Conservation (phyloP, 30 jellyfish, hydroid and myxozoan genomes). For the Hydractinia symbiolongicarpus region DNA sequence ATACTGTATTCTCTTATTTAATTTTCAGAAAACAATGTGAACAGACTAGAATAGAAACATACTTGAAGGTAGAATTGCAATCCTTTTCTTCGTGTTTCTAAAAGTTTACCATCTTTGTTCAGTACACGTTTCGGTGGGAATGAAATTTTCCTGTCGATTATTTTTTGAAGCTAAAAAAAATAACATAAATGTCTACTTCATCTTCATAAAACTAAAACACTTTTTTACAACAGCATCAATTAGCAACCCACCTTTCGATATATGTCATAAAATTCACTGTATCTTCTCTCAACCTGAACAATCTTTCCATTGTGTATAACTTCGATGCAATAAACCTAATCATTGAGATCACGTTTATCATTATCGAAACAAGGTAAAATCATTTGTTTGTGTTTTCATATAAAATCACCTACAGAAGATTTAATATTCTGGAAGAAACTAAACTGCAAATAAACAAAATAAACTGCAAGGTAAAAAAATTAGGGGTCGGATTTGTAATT, state of each 20-base stretch:
- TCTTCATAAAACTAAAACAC: not conserved
- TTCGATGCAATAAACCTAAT: constrained; percentile 38
- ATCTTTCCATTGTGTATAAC: constrained; percentile 32
- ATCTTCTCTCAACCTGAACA: constrained; percentile 14
- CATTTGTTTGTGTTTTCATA: too few species aligned
- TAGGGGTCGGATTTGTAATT: too few species aligned
- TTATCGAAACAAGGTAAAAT: too few species aligned
- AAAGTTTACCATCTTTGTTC: constrained; percentile 20
- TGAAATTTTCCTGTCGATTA: constrained; percentile 5
- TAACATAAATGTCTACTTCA: not conserved
- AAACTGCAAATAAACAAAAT: too few species aligned
- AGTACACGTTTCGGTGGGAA: constrained; percentile 37
- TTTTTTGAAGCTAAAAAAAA: constrained; percentile 18
- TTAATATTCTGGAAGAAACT: too few species aligned
- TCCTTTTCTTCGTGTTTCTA: constrained; percentile 26
- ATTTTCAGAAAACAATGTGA: not conserved
- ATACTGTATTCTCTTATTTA: not conserved
- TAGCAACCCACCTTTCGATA: constrained; percentile 23
- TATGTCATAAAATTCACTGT: constrained; percentile 37
- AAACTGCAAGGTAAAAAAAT: too few species aligned
- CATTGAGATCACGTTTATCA: too few species aligned
- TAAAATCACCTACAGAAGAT: too few species aligned
- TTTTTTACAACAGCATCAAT: not conserved
- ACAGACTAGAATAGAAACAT: not conserved
- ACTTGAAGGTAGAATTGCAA: constrained; percentile 27